Conservation (phyloP, 2,113 vertebrate species). For the Madoqua kirkii region DNA sequence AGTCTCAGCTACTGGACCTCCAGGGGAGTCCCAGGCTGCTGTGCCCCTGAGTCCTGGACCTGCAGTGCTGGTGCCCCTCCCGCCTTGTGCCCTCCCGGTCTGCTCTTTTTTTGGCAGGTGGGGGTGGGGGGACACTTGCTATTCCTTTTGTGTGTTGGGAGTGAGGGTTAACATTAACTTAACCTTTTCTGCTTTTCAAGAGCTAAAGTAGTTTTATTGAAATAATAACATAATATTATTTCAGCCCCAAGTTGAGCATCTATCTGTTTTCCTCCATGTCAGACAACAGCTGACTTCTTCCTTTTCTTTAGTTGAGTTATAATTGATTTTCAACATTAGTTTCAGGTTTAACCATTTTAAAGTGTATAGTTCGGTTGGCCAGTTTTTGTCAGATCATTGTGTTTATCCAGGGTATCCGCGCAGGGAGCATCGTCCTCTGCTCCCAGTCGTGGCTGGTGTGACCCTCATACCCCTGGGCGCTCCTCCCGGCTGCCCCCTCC, state of each 20-base stretch:
- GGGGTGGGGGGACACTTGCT: background rate
- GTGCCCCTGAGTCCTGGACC: background rate
- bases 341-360: background rate
- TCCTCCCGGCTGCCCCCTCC: fast-evolving
- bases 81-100: background rate
- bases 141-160: background rate
- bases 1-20: background rate
- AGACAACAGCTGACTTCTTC: background rate
- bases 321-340: background rate
- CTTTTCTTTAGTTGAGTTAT: background rate
- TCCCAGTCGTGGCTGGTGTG: background rate
- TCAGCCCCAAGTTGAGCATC: background rate
- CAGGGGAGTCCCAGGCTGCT: background rate
- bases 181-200: background rate
- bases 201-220: background rate
- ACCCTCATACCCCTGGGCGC: background rate
- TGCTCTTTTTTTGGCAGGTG: background rate
- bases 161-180: background rate
- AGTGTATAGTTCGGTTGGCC: background rate
- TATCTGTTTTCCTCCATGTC: background rate
- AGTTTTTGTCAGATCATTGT: background rate
- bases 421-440: background rate
- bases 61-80: fast-evolving
- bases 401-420: background rate
- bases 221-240: background rate